Evolutionary conservation across 2,797 vertebrate species (phyloP).

Genomic region (Macroramphosus scolopax): DNA sequence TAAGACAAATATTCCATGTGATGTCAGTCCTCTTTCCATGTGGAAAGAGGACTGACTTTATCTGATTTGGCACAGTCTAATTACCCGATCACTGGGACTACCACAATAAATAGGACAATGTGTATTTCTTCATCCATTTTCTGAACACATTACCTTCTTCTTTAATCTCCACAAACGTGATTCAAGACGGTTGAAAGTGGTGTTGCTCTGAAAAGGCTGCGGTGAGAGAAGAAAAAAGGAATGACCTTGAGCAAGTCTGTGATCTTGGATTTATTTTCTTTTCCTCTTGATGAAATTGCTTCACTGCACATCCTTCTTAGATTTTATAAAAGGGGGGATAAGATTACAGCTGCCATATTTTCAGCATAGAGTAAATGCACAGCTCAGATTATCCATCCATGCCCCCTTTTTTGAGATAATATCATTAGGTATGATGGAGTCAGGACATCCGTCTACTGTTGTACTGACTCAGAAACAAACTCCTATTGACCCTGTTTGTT

Average conservation of each 20-base stretch:
- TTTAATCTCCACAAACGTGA: slow-evolving; percentile 7
- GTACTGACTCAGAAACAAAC: slow-evolving; percentile 31
- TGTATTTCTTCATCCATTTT: too few species aligned
- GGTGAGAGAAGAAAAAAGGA: slow-evolving; percentile 2
- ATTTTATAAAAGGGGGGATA: slow-evolving; percentile 46
- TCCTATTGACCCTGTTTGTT: slow-evolving; percentile 47
- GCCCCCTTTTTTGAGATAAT: slow-evolving; percentile 13
- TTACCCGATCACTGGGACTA: too few species aligned
- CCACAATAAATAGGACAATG: too few species aligned
- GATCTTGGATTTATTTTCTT: slow-evolving; percentile 42
- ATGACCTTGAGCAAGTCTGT: slow-evolving; percentile 60
- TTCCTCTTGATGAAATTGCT: slow-evolving; percentile 34
- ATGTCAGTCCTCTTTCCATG: too few species aligned
- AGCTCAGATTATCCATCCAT: slow-evolving; percentile 18
- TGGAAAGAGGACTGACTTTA: too few species aligned
- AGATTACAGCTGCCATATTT: slow-evolving; percentile 38
- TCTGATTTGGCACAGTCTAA: too few species aligned
- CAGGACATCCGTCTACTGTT: slow-evolving; percentile 23
- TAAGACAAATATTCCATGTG: too few species aligned
- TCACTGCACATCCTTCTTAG: slow-evolving; percentile 41
- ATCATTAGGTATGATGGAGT: slow-evolving; percentile 34
- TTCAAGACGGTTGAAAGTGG: slow-evolving; percentile 12
- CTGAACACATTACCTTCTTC: slow-evolving; percentile 8
- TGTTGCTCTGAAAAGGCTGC: slow-evolving; percentile 22
- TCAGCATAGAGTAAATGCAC: slow-evolving; percentile 20